phyloP scores from a whole-genome alignment of 2,113 vertebrate species.

The Tragelaphus scriptus region DNA sequence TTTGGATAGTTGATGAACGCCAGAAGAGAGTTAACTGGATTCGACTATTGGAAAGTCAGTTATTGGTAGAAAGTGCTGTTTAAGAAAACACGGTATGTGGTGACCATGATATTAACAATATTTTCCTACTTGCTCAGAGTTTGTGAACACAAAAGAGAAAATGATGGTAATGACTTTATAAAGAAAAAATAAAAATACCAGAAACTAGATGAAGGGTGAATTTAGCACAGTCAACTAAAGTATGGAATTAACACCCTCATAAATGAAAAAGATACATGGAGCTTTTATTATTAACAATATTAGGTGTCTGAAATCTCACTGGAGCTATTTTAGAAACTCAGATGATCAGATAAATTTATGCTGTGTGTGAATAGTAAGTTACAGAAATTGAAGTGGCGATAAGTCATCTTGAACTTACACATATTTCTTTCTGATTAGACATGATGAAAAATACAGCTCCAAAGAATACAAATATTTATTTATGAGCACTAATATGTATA shows the following conservation, averaged over 20 bases:
- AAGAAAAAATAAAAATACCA: not conserved
- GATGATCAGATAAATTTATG: conserved; percentile 48
- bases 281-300: conserved; percentile 49
- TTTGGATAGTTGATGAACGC: not conserved
- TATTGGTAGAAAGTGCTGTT: not conserved
- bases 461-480: conserved; percentile 34
- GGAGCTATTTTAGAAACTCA: conserved; percentile 52
- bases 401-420: not conserved
- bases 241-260: not conserved
- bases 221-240: not conserved
- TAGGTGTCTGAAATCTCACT: conserved; percentile 43
- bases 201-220: not conserved
- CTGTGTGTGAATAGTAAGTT: not conserved
- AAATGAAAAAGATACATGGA: not conserved
- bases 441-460: conserved; percentile 21
- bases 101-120: not conserved
- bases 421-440: conserved; percentile 39
- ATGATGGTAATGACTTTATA: not conserved
- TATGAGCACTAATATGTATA: not conserved
- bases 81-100: not conserved
- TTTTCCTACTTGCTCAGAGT: not conserved
- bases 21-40: not conserved
- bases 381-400: conserved; percentile 17
- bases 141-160: not conserved
- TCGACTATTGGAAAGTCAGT: not conserved